phyloP scores from a whole-genome alignment of 2,888 invertebrate species.

The Agriopis leucophaearia region DNA sequence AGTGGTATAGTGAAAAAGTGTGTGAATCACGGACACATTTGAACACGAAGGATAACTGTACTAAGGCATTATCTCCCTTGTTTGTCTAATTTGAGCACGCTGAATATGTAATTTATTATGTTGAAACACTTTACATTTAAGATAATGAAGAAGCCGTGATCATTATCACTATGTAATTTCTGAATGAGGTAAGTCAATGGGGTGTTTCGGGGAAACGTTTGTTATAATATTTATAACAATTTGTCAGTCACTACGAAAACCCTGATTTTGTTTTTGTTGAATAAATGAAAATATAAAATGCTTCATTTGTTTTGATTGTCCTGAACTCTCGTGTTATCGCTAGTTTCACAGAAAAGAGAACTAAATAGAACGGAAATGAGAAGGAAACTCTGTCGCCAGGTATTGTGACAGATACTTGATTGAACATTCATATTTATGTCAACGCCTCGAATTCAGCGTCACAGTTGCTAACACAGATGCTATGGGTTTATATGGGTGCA shows the following conservation, averaged over 20 bases:
- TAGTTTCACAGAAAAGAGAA: no score
- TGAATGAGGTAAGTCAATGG: conserved; percentile 3
- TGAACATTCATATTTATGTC: no score
- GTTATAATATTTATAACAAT: conserved; percentile 82
- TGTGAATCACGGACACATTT: no score
- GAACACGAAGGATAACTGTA: no score
- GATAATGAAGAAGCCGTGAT: not conserved
- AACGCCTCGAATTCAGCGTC: no score
- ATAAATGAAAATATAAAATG: conserved; percentile 29
- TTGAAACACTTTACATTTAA: not conserved
- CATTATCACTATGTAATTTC: conserved; percentile 2
- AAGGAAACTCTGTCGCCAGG: no score
- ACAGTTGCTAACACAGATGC: no score
- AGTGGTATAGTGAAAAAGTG: no score
- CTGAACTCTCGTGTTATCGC: not conserved
- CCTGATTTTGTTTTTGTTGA: conserved; percentile 30
- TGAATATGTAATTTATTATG: conserved; percentile 1
- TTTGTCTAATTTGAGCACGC: not conserved
- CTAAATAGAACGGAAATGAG: no score
- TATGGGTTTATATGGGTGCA: no score
- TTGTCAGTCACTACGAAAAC: conserved; percentile 37
- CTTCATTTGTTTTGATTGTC: conserved; percentile 12
- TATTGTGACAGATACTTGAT: no score
- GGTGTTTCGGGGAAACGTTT: conserved; percentile 50
- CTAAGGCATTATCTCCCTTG: no score